A percentile compares a stretch with the other conserved stretches of the same genome.
Evolutionary conservation across 2,113 vertebrate genomes (phyloP).

Genomic region (Grus americana): DNA sequence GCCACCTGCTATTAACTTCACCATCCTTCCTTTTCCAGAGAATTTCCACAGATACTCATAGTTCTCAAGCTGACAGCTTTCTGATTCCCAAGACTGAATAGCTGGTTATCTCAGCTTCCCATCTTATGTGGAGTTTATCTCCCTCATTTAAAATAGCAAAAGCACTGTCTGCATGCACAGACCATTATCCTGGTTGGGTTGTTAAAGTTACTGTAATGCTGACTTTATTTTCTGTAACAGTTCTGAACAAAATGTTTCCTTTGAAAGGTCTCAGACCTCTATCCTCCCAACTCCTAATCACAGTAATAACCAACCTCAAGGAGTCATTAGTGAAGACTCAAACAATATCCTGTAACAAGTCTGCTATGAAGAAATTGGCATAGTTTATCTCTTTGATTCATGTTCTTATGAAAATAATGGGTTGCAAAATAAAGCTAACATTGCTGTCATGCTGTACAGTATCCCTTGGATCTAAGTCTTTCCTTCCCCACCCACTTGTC

Average conservation of each 20-base stretch:
- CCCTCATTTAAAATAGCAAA: constrained; percentile 51
- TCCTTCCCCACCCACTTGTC: neutral
- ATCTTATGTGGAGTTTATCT: constrained; percentile 36
- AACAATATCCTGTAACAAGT: constrained; percentile 68
- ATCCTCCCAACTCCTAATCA: constrained; percentile 72
- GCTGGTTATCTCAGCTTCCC: constrained; percentile 32
- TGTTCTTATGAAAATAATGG: constrained; percentile 66
- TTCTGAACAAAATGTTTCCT: constrained; percentile 71
- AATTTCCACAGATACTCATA: neutral
- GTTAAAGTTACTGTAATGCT: constrained; percentile 66
- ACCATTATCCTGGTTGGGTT: constrained; percentile 57
- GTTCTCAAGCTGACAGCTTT: constrained; percentile 34
- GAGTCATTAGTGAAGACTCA: constrained; percentile 71
- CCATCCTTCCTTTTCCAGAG: neutral
- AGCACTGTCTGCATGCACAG: constrained; percentile 4
- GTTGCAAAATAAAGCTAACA: constrained; percentile 56
- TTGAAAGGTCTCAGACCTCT: constrained; percentile 71
- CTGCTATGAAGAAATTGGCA: constrained; percentile 66
- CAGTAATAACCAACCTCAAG: constrained; percentile 71
- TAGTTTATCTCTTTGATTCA: constrained; percentile 69
- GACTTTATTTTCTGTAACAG: constrained; percentile 67
- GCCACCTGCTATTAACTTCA: neutral
- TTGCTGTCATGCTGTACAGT: constrained; percentile 18
- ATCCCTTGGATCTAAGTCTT: constrained; percentile 3
- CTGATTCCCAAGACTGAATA: constrained; percentile 46